These are phyloP conservation scores for Sinohyriopsis cumingii DNA, from an alignment of 2,888 invertebrate species.

Conservation along the genomic window DNA sequence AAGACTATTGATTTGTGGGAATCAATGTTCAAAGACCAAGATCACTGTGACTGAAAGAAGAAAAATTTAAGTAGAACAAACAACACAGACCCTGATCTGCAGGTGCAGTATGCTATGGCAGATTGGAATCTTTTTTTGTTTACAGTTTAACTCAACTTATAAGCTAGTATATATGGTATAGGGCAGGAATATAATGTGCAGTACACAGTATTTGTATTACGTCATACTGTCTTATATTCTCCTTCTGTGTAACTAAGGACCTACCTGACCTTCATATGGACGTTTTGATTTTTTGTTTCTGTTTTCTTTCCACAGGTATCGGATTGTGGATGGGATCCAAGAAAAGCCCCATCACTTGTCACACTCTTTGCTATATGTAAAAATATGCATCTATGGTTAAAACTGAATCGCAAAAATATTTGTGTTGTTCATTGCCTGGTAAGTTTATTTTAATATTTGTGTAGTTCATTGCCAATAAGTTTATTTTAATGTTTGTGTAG, in stretches of 20 bases:
- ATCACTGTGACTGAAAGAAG: no score
- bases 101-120: no score
- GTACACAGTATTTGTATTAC: no score
- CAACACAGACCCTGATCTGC: no score
- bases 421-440: slow-evolving; percentile 89
- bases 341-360: slow-evolving; percentile 83
- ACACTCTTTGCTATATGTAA: slow-evolving; percentile 88
- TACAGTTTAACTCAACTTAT: no score
- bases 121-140: no score
- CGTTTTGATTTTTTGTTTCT: not conserved
- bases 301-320: slow-evolving; percentile 69
- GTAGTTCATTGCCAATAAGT: slow-evolving; percentile 82
- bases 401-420: slow-evolving; percentile 86
- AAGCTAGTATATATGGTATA: no score
- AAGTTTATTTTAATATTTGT: slow-evolving; percentile 74
- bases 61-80: no score
- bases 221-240: no score
- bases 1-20: no score
- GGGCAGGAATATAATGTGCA: no score
- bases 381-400: slow-evolving; percentile 89
- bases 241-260: not conserved
- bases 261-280: not conserved
- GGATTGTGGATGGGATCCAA: slow-evolving; percentile 74
- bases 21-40: no score
- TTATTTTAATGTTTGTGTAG: slow-evolving; percentile 82